Evolutionary conservation across 1,140 invertebrate species (phyloP).

Genomic region (Drosophila athabasca): DNA sequence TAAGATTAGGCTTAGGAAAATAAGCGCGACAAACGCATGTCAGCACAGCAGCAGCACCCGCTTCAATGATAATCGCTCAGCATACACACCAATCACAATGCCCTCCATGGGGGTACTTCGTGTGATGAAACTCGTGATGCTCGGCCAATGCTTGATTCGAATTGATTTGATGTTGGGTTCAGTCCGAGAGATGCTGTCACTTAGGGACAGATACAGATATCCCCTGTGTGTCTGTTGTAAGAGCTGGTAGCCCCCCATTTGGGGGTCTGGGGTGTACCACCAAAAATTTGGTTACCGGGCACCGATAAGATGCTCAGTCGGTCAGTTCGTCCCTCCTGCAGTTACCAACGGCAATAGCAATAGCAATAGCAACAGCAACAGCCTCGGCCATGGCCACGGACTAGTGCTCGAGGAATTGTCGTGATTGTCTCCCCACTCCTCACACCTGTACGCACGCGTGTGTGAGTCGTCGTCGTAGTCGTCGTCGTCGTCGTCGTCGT

Average conservation of each 20-base stretch:
- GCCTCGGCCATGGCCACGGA: no score
- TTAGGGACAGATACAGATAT: no score
- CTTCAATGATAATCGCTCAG: slow-evolving; percentile 29
- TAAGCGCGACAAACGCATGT: slow-evolving; percentile 35
- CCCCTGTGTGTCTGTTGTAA: no score
- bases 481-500: slow-evolving; percentile 4
- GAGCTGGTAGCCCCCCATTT: no score
- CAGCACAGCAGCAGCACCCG: slow-evolving; percentile 1
- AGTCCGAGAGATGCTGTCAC: no score
- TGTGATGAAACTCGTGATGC: slow-evolving; percentile 18
- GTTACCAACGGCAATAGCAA: no score
- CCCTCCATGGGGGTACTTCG: background rate
- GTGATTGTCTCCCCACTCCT: no score
- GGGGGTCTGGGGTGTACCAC: slow-evolving; percentile 1
- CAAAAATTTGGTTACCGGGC: slow-evolving; percentile 51
- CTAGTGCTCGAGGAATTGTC: no score
- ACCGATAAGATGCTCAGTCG: slow-evolving; percentile 54
- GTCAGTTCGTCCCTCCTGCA: no score
- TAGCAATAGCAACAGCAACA: background rate
- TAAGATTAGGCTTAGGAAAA: slow-evolving; percentile 43
- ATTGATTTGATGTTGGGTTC: no score
- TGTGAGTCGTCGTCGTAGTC: background rate
- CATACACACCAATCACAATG: background rate
- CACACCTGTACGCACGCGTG: background rate
- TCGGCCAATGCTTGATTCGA: no score